Percentiles rank a stretch among this genome's conserved stretches.
phyloP scores from a whole-genome alignment of 2,888 invertebrate genomes.

The Cephus rjabovi region DNA sequence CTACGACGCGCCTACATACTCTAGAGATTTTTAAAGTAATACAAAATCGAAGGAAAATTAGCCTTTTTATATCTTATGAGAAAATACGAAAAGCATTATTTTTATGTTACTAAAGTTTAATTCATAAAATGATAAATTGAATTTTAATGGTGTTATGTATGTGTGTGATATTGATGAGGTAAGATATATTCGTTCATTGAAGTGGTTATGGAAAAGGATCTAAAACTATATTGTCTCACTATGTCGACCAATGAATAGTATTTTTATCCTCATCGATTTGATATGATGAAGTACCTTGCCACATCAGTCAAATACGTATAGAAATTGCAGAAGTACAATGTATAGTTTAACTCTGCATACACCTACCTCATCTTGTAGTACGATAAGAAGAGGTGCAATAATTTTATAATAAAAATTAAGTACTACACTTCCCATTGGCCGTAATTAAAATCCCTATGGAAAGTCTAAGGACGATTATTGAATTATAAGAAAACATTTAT shows the following conservation, averaged over 20 bases:
- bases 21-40: not conserved
- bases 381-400: not conserved
- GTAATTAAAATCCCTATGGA: not conserved
- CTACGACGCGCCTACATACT: not conserved
- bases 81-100: not conserved
- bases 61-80: not conserved
- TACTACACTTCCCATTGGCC: not conserved
- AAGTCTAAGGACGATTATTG: not conserved
- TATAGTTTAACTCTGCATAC: not conserved
- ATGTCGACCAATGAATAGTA: not conserved
- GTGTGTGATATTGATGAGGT: not conserved
- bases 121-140: not conserved
- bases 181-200: not conserved
- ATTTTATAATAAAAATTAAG: not conserved
- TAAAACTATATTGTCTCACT: not conserved
- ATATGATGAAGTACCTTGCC: not conserved
- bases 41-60: not conserved
- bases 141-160: not conserved
- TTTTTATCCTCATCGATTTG: not conserved
- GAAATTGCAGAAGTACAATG: constrained; percentile 1
- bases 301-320: not conserved
- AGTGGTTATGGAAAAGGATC: not conserved
- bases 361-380: not conserved
- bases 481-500: not conserved
- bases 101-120: not conserved